Percentiles rank a stretch among this genome's conserved stretches.
Conservation (phyloP, 2,888 invertebrate species). For the Aphidoletes aphidimyza region DNA sequence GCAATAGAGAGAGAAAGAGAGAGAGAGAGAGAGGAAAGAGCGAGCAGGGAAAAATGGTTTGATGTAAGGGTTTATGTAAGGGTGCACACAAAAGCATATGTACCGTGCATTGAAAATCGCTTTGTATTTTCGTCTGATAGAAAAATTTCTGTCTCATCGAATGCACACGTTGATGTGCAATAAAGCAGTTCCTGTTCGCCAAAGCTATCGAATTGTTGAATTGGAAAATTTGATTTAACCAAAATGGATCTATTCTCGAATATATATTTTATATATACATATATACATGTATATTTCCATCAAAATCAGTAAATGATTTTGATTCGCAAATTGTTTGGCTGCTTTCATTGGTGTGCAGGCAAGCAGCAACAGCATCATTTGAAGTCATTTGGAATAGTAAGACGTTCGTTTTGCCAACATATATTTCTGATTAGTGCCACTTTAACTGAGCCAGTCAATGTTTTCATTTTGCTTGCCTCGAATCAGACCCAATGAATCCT, state of each 20-base stretch:
- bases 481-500: neutral
- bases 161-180: neutral
- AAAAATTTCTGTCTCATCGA: conserved; percentile 7
- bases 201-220: conserved; percentile 23
- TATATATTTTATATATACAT: neutral
- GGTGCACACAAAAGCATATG: too few relatives aligned
- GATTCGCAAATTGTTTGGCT: neutral
- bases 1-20: too few relatives aligned
- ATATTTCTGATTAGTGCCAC: conserved; percentile 7
- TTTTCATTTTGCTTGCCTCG: neutral
- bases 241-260: conserved; percentile 17
- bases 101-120: neutral
- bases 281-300: neutral
- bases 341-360: neutral
- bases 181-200: neutral
- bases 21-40: too few relatives aligned
- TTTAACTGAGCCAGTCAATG: conserved; percentile 14
- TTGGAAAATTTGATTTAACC: conserved; percentile 49
- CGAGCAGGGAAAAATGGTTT: too few relatives aligned
- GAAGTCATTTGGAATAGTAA: conserved; percentile 17
- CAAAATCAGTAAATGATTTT: conserved; percentile 2
- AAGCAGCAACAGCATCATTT: neutral
- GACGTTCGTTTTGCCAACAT: conserved; percentile 2
- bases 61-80: too few relatives aligned
- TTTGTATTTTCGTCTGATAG: neutral